Conservation (phyloP, 2,888 invertebrate genomes). For the Pyralis farinalis region DNA sequence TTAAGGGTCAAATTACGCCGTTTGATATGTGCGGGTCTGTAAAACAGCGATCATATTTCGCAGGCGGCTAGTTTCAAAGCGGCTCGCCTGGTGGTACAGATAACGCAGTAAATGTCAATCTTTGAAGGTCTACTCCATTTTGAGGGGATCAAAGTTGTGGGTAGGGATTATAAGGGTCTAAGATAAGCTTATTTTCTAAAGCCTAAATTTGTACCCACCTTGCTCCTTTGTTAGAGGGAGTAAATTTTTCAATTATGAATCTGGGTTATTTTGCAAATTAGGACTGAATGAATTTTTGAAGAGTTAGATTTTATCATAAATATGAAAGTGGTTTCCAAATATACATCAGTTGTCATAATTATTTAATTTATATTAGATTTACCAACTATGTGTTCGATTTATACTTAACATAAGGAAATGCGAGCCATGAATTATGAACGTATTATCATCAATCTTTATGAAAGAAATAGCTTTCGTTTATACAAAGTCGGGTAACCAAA, state of each 20-base stretch:
- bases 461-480: too few relatives aligned
- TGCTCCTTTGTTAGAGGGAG: conserved; percentile 51
- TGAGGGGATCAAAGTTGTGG: conserved; percentile 74
- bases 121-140: conserved; percentile 66
- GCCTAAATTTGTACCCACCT: conserved; percentile 66
- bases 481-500: too few relatives aligned
- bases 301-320: neutral
- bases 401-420: too few relatives aligned
- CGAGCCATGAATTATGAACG: too few relatives aligned
- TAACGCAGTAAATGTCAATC: conserved; percentile 74
- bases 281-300: conserved; percentile 5
- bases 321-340: too few relatives aligned
- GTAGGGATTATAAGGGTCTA: conserved; percentile 76
- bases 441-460: too few relatives aligned
- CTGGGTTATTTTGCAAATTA: conserved; percentile 20
- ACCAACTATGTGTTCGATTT: too few relatives aligned
- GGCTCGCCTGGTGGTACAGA: conserved; percentile 59
- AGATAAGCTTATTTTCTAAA: conserved; percentile 74
- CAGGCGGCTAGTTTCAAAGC: conserved; percentile 50
- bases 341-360: too few relatives aligned
- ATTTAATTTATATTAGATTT: too few relatives aligned
- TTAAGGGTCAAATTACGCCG: conserved; percentile 11
- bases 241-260: conserved; percentile 31
- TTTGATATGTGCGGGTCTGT: conserved; percentile 12
- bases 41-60: conserved; percentile 34